These are phyloP conservation scores for Dryas iulia DNA, from an alignment of 1,140 invertebrate genomes.

Conservation along the genomic window DNA sequence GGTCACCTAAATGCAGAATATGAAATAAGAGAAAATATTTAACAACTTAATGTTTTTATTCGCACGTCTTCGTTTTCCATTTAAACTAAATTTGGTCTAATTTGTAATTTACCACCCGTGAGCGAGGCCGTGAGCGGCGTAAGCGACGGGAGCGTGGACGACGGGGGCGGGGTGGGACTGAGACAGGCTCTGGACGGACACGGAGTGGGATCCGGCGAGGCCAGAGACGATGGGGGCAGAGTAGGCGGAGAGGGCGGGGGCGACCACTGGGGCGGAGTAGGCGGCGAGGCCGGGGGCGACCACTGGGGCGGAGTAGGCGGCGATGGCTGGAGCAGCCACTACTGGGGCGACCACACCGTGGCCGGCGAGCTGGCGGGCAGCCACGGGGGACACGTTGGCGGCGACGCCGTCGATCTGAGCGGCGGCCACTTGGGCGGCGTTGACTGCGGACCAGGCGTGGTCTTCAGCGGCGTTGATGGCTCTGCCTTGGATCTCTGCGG, in stretches of 20 bases:
- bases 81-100: not conserved
- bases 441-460: conserved; percentile 70
- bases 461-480: conserved; percentile 77
- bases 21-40: not conserved
- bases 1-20: too few species aligned
- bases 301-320: not conserved
- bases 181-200: conserved; percentile 44
- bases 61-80: not conserved
- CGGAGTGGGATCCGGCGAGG: conserved; percentile 34
- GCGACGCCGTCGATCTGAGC: conserved; percentile 79
- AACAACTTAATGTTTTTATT: conserved; percentile 3
- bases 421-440: conserved; percentile 75
- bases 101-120: not conserved
- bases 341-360: conserved; percentile 15
- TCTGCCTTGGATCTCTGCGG: conserved; percentile 78
- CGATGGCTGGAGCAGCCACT: conserved; percentile 23
- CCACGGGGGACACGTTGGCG: conserved; percentile 57
- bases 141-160: not conserved
- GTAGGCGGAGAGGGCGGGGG: too few species aligned
- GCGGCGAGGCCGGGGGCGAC: not conserved
- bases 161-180: conserved; percentile 40
- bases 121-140: conserved; percentile 1
- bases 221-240: conserved; percentile 15
- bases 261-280: not conserved
- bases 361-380: conserved; percentile 28